Percentiles rank a stretch among this genome's conserved stretches.
phyloP scores from a whole-genome alignment of 2,888 invertebrate species.

The Colletes collaris region DNA sequence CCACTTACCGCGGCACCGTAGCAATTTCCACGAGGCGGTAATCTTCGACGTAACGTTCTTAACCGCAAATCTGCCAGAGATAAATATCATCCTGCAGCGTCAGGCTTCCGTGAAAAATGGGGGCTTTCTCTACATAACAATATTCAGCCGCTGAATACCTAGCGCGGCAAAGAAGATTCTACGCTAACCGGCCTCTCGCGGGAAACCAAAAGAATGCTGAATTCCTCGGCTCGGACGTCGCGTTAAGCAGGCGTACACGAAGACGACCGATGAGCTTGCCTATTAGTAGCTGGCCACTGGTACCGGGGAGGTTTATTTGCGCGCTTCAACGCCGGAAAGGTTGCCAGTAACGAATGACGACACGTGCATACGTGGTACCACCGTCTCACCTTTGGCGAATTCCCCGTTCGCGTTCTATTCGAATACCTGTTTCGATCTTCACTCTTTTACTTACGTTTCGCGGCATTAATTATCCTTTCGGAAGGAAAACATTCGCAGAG shows the following conservation, averaged over 20 bases:
- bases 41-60: conserved; percentile 45
- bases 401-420: conserved; percentile 14
- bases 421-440: conserved; percentile 8
- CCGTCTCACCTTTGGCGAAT: conserved; percentile 17
- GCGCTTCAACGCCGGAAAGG: conserved; percentile 24
- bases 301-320: conserved; percentile 14
- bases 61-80: conserved; percentile 40
- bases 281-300: conserved; percentile 26
- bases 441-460: not conserved
- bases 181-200: conserved; percentile 17
- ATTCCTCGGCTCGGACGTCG: conserved; percentile 33
- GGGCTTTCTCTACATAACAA: conserved; percentile 27
- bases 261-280: conserved; percentile 22
- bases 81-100: conserved; percentile 28
- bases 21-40: conserved; percentile 26
- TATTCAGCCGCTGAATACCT: conserved; percentile 22
- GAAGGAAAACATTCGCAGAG: not conserved
- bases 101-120: conserved; percentile 46
- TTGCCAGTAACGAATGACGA: conserved; percentile 33
- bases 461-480: conserved; percentile 21
- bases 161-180: conserved; percentile 34
- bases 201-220: conserved; percentile 48
- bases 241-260: conserved; percentile 19
- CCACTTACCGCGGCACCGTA: not conserved
- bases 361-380: conserved; percentile 3